Base-by-base conservation (phyloP, 2,113 vertebrate species). In the Aegypius monachus region DNA sequence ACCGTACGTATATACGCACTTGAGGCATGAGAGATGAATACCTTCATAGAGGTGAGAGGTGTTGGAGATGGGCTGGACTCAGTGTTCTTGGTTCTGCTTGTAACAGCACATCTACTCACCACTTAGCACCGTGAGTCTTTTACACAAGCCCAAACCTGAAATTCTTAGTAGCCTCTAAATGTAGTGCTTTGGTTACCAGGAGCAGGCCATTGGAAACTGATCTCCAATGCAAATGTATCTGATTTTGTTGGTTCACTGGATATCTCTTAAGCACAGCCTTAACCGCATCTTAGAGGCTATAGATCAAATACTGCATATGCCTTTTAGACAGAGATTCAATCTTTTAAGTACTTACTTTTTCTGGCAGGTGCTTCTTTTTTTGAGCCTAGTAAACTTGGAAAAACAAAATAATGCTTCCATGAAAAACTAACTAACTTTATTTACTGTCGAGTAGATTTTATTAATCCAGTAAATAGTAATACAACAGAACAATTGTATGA, bases 101-200 rank as follows among this genome's bases (percentile, higher is more conserved):
- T 77, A 50, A 36, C 12, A 43, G 29, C 19, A 52, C 8, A 5
- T n/a, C 10, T 81, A 14, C 17, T 81, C 10, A 22, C 10, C 7
- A 50, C 3, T 6, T 79, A 10, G 11, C 1, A 1, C 15, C 2
- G 0, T 32, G 15, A 61, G 31, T 67, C 47, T 59, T 50, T 52
- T 55, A 47, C 13, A 11, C 7, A 83, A 70, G 26, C 22, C 20
- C n/a, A 6, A 36, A 78, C 13, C 23, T 65, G 50, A 34, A 77
- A 48, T 65, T 77, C 48, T 15, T 61, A 5, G 22, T 70, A 36
- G 26, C 16, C 18, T 91, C 16, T 63, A 74, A 71, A 8, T 63
- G n/a, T 5, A 38, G 22, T 62, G 27, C 40, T 58, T 59, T 66
- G 10, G 6, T 31, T 55, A 23, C 6, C 6, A 22, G 38, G 61